These are phyloP conservation scores for Hystrix cristata DNA, from an alignment of 2,113 vertebrate genomes.

Conservation along the genomic window DNA sequence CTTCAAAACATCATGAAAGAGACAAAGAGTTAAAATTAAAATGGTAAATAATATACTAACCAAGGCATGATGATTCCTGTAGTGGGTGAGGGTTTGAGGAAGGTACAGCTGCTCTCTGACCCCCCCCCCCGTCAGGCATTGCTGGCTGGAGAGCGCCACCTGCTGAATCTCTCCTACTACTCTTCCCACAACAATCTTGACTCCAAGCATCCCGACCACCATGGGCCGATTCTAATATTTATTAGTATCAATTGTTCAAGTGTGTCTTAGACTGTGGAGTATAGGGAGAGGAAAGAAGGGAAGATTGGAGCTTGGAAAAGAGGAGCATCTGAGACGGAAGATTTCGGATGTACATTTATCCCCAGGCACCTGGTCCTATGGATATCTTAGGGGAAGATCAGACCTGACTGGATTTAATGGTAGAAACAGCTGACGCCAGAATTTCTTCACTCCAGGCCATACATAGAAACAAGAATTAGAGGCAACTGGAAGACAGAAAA, in stretches of 20 bases:
- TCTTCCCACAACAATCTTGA: background rate
- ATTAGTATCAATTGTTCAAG: background rate
- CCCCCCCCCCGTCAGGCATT: background rate
- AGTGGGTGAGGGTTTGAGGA: background rate
- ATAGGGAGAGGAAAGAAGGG: background rate
- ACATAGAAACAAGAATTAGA: background rate
- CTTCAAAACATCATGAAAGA: background rate
- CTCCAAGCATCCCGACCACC: background rate
- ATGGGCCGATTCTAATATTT: background rate
- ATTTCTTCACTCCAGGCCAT: background rate
- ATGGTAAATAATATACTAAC: background rate
- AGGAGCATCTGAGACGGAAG: background rate
- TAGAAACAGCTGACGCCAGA: background rate
- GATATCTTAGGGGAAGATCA: background rate
- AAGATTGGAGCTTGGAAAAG: background rate
- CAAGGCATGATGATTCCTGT: background rate
- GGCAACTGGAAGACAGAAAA: background rate
- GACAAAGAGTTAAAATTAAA: conserved; percentile 21
- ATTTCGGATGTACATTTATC: background rate
- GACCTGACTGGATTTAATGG: background rate
- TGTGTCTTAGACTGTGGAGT: background rate
- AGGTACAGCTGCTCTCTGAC: background rate
- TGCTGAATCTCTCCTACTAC: conserved; percentile 2
- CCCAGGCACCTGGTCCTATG: background rate
- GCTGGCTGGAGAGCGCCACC: conserved; percentile 64